Conservation (phyloP, 2,888 invertebrate genomes). For the Pharmacophagus antenor region DNA sequence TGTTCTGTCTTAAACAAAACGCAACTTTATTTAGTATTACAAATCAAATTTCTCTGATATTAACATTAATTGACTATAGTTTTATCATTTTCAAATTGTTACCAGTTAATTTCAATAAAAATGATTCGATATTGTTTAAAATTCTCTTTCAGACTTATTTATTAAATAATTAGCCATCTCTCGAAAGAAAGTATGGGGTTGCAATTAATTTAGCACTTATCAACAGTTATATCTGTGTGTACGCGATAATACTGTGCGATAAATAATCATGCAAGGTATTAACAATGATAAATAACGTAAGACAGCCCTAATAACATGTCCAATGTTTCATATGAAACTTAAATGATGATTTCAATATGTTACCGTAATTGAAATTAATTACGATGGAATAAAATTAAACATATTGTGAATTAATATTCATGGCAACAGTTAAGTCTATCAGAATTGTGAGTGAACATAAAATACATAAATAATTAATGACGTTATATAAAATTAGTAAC, state of each 20-base stretch:
- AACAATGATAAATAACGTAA: constrained; percentile 47
- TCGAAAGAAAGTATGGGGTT: constrained; percentile 40
- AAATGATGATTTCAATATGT: constrained; percentile 23
- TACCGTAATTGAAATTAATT: constrained; percentile 25
- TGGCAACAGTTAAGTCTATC: neutral
- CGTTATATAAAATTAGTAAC: neutral
- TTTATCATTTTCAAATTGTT: neutral
- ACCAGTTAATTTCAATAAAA: neutral
- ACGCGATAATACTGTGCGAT: constrained; percentile 36
- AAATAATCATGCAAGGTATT: constrained; percentile 42
- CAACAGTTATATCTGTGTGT: constrained; percentile 36
- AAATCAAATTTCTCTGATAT: no score
- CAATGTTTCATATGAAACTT: constrained; percentile 32
- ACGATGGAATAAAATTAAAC: constrained; percentile 29
- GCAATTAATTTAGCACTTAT: constrained; percentile 46
- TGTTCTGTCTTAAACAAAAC: no score
- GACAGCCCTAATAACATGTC: constrained; percentile 38
- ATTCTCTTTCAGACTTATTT: neutral
- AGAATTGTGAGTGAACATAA: neutral
- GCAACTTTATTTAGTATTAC: no score
- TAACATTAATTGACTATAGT: neutral
- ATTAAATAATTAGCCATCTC: neutral
- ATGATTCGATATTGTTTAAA: no score
- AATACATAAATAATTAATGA: neutral
- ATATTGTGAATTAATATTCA: constrained; percentile 13